Evolutionary conservation across 1,140 invertebrate species (phyloP), one percentile per base, ranked within the genome.

Genomic region (Polyergus mexicanus): DNA sequence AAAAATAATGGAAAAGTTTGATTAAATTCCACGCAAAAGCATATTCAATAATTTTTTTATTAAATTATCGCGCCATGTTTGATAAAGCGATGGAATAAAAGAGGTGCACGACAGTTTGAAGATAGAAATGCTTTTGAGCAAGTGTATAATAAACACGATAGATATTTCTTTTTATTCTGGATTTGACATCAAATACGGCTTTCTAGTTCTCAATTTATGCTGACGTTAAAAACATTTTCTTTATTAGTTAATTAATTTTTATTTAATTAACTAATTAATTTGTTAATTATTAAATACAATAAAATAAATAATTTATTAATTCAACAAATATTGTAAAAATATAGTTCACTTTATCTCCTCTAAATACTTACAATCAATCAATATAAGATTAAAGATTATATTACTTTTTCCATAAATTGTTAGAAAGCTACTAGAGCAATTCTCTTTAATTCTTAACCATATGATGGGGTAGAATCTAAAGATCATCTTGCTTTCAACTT

Each of bases 1-100:
- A 60, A 83, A 77, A 51, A 13, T 54, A 83, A 22, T 60, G 7
- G 11, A 74, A 3, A 68, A 54, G 54, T 84, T 86, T 69, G 32
- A 60, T 16, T 32, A 28, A 11, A 41, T 44, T 76, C 35, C 62
- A 62, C 11, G 44, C 32, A 41, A 86, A 69, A 84, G 13, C 6
- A 10, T 38, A 10, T 41, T 32, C 32, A 51, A 19, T 76, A 47
- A 65, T 63, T 87, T 77, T 77, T 84, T 84, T 84, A 38, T 84
- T 86, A 69, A 13, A 84, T 32, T 44, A 6, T 8, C 22, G 16
- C 41, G 32, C 71, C 35, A 22, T 84, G 19, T 66, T 32, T 25
- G 16, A 10, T 22, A 2, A 54, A 28, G 38, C 19, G 13, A 5
- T 28, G 7, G 10, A 62, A 54, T 47, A 32, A 63, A 44, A 65